These are phyloP conservation scores for Casuarius casuarius DNA, from an alignment of 2,113 vertebrate genomes.

Conservation along the genomic window DNA sequence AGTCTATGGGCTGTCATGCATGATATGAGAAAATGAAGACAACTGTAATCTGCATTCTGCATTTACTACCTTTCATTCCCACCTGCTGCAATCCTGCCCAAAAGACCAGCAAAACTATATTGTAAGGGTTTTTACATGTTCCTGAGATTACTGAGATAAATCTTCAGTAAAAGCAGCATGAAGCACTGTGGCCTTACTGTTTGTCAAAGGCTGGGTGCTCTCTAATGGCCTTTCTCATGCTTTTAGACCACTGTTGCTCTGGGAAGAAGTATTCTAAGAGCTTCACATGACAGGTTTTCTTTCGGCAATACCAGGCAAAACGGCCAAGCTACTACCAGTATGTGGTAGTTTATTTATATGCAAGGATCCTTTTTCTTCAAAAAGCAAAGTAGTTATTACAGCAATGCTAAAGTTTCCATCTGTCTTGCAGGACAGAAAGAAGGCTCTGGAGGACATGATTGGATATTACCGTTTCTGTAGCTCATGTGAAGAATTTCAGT, in stretches of 20 bases:
- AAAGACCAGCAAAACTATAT: neutral
- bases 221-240: neutral
- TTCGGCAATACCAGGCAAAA: neutral
- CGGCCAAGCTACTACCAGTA: neutral
- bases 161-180: neutral
- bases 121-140: neutral
- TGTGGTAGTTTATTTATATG: neutral
- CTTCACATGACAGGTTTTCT: neutral
- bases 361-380: neutral
- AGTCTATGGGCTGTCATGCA: neutral
- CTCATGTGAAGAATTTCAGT: constrained; percentile 86
- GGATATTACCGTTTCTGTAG: constrained; percentile 83
- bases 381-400: neutral
- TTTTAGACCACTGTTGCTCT: neutral
- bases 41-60: neutral
- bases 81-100: neutral
- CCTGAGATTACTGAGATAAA: neutral
- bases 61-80: neutral
- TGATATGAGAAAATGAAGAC: neutral
- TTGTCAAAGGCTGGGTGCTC: neutral
- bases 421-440: constrained; percentile 69
- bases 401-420: neutral
- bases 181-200: neutral
- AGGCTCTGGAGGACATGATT: constrained; percentile 81
- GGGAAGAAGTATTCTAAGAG: neutral